Percentiles rank a stretch among this genome's conserved stretches.
These are phyloP conservation scores for Benitochromis conjunctus DNA, from an alignment of 2,113 vertebrate genomes.

Conservation along the genomic window DNA sequence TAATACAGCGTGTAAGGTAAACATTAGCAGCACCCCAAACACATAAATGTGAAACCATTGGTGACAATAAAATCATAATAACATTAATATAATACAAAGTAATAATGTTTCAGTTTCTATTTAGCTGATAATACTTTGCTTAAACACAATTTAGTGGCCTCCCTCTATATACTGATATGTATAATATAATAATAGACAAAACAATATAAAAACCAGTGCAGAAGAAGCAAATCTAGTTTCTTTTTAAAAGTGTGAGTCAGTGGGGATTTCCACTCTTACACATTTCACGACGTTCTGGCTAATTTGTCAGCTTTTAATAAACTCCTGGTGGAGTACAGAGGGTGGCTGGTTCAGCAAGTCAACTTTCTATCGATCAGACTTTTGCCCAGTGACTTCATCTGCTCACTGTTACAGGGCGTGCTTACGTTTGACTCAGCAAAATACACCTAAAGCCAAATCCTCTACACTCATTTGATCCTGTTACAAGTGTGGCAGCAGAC, in stretches of 20 bases:
- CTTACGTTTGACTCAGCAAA: slow-evolving; percentile 45
- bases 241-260: slow-evolving; percentile 21
- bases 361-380: slow-evolving; percentile 28
- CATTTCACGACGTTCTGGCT: not conserved
- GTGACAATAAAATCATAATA: not conserved
- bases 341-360: slow-evolving; percentile 21
- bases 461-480: slow-evolving; percentile 21
- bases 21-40: not conserved
- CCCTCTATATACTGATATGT: not conserved
- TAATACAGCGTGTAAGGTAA: not conserved
- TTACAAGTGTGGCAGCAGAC: not conserved
- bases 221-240: not conserved
- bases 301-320: slow-evolving; percentile 16
- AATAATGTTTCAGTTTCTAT: not conserved
- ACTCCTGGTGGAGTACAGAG: slow-evolving; percentile 24
- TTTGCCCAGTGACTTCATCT: slow-evolving; percentile 40
- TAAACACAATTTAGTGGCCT: not conserved
- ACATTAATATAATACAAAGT: not conserved
- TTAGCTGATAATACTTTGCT: not conserved
- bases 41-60: not conserved
- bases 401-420: not conserved
- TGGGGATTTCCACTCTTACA: slow-evolving; percentile 20
- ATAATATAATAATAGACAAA: not conserved
- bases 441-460: not conserved
- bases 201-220: not conserved